Conservation (phyloP, 2,888 invertebrate genomes). For the Tridacna crocea region DNA sequence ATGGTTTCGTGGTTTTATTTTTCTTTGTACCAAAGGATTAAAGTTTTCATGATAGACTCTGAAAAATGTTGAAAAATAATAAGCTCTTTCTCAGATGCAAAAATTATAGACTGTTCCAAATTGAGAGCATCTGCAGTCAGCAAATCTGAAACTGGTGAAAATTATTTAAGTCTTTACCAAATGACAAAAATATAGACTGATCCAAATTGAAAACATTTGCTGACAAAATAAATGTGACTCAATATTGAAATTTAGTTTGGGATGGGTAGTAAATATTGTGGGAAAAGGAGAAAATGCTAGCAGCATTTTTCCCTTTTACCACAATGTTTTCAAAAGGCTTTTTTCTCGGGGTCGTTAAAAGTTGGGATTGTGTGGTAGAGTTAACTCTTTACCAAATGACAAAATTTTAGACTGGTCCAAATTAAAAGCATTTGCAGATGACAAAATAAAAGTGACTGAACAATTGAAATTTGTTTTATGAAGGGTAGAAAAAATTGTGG, state of each 20-base stretch:
- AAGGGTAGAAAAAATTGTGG: too few relatives aligned
- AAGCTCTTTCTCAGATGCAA: neutral
- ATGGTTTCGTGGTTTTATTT: too few relatives aligned
- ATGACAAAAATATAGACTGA: slow-evolving; percentile 1
- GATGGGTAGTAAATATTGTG: too few relatives aligned
- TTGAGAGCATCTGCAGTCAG: neutral
- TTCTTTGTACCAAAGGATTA: too few relatives aligned
- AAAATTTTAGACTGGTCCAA: slow-evolving; percentile 2
- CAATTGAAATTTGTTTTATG: too few relatives aligned
- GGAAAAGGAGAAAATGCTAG: too few relatives aligned
- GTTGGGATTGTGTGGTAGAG: neutral
- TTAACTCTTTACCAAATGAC: neutral
- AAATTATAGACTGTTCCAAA: slow-evolving; percentile 7
- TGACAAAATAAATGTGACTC: too few relatives aligned
- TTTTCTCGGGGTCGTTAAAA: neutral
- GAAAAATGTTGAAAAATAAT: too few relatives aligned
- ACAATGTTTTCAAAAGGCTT: neutral
- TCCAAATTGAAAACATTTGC: slow-evolving; percentile 3
- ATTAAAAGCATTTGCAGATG: slow-evolving; percentile 1
- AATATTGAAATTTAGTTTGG: too few relatives aligned
- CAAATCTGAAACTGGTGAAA: too few relatives aligned
- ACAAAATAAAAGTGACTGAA: too few relatives aligned
- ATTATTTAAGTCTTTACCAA: neutral
- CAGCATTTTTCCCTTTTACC: neutral
- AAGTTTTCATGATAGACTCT: too few relatives aligned